Evolutionary conservation across 2,888 invertebrate genomes (phyloP).

Genomic region (Temnothorax unifasciatus): DNA sequence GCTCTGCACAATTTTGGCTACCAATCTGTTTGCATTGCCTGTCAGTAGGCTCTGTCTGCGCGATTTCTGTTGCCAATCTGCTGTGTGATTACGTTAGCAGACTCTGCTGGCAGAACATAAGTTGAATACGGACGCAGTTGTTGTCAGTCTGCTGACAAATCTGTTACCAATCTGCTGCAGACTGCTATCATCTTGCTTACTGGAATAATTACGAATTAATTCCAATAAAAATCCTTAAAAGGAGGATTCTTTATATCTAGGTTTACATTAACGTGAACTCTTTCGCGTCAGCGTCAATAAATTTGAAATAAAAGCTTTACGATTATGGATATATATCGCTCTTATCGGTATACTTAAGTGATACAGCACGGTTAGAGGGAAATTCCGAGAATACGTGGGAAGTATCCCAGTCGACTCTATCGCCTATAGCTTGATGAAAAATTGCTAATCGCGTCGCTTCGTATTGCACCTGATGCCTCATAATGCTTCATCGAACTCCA

Average conservation of each 20-base stretch:
- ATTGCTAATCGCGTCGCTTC: constrained; percentile 32
- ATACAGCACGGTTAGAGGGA: not conserved
- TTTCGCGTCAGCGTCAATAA: not conserved
- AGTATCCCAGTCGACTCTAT: not conserved
- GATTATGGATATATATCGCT: not conserved
- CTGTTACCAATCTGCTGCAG: too few species aligned
- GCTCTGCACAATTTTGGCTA: too few species aligned
- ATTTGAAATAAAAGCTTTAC: not conserved
- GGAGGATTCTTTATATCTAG: not conserved
- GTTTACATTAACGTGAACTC: not conserved
- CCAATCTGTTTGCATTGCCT: too few species aligned
- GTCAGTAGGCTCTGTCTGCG: too few species aligned
- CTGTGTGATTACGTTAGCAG: too few species aligned
- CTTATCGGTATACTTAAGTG: not conserved
- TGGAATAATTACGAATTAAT: not conserved
- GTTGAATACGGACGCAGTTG: too few species aligned
- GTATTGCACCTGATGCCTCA: constrained; percentile 36
- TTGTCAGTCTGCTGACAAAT: too few species aligned
- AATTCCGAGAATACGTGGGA: constrained; percentile 21
- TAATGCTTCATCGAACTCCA: not conserved
- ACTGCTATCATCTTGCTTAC: too few species aligned
- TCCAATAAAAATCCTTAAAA: not conserved
- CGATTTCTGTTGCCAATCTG: too few species aligned
- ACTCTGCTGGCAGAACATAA: too few species aligned
- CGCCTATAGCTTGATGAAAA: not conserved